Base-by-base conservation (phyloP, 2,113 vertebrate species). In the Potamarius usumacintae region DNA sequence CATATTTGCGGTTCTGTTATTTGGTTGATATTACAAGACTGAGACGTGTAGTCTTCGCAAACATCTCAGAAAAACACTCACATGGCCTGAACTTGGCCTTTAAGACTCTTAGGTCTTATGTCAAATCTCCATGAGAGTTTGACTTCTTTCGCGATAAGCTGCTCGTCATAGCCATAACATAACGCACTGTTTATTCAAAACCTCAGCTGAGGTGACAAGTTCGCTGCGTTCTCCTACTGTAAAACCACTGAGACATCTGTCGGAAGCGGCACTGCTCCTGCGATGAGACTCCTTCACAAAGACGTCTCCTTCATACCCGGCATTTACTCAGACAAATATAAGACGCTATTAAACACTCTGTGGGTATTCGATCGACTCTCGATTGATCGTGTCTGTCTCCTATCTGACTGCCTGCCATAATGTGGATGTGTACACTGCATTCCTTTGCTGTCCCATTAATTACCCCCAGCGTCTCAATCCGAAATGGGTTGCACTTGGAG, bases 401-500 rank as follows among this genome's bases (percentile, higher is more conserved):
- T 90, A 86, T 90, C 91, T 92, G 91, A 86, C 86, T 92, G 91
- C 87, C 86, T 89, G 65, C 89, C 88, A 88, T 85, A 53, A 91
- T 89, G 91, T 86, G 79, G 57, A 91, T 89, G 91, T 86, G 79
- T 30, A 80, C 78, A 83, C 89, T 42, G 87, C 74, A 80, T 91
- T 92, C 80, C 87, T 92, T 72, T 77, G 30, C 85, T 77, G 85
- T 85, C 14, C 83, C n/a, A 53, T 89, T 94, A 92, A 93, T 94
- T 94, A 93, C 90, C 89, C 89, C 89, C 87, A 85, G 87, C 11
- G 30, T 63, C 77, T 9, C 83, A 88, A 92, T 91, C 90, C 90
- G 90, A 93, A 95, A 93, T 92, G 88, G 89, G 92, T 87, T 91
- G 90, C 87, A 90, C 88, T 86, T 85, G 81, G 85, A 91, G 84